These are phyloP conservation scores for Tachystola acroxantha DNA, from an alignment of 2,888 invertebrate genomes.

Conservation along the genomic window DNA sequence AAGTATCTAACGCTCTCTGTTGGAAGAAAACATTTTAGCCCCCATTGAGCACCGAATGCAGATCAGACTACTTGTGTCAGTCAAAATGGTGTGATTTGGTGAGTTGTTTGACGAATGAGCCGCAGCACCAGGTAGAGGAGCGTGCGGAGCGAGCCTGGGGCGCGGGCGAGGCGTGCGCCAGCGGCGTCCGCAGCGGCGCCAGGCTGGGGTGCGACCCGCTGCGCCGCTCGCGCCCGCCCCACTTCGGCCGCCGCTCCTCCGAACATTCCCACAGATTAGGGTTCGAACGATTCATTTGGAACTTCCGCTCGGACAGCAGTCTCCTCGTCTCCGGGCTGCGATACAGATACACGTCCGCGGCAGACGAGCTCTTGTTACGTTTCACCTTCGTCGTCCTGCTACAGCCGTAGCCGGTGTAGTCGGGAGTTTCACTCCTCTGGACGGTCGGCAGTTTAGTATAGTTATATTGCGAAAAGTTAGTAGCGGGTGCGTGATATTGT, in stretches of 20 bases:
- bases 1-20: too few relatives aligned
- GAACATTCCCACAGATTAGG: slow-evolving; percentile 64
- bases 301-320: slow-evolving; percentile 56
- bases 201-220: slow-evolving; percentile 64
- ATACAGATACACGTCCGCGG: slow-evolving; percentile 58
- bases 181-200: slow-evolving; percentile 26
- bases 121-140: slow-evolving; percentile 87
- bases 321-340: slow-evolving; percentile 56
- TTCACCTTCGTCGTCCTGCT: slow-evolving; percentile 56
- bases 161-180: slow-evolving; percentile 16
- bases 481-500: slow-evolving; percentile 82
- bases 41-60: slow-evolving; percentile 4
- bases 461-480: slow-evolving; percentile 69
- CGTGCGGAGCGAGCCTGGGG: slow-evolving; percentile 67
- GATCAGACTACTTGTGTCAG: slow-evolving; percentile 61
- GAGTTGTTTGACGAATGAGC: slow-evolving; percentile 87
- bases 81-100: slow-evolving; percentile 86
- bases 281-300: slow-evolving; percentile 68
- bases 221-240: slow-evolving; percentile 45
- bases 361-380: slow-evolving; percentile 72
- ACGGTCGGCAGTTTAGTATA: slow-evolving; percentile 55
- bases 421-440: slow-evolving; percentile 57
- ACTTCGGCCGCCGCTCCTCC: slow-evolving; percentile 44
- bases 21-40: slow-evolving; percentile 5
- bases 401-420: slow-evolving; percentile 45